These are phyloP conservation scores for Xiphias gladius DNA, from an alignment of 2,113 vertebrate species.

Conservation along the genomic window DNA sequence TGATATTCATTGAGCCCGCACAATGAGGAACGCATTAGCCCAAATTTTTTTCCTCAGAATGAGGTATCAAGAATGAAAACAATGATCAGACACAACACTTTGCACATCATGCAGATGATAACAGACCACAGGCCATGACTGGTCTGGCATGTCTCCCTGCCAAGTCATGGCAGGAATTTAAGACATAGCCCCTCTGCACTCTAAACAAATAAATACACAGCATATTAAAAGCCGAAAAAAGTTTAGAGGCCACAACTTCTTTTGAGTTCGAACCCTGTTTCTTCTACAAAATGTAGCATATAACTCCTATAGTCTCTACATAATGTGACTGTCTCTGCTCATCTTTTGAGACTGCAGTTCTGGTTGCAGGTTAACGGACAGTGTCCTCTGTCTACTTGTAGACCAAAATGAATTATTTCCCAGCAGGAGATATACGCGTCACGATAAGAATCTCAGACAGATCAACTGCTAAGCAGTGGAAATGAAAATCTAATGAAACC, in stretches of 20 bases:
- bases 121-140: neutral
- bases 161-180: too few species aligned
- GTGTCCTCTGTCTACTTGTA: conserved; percentile 26
- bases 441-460: conserved; percentile 37
- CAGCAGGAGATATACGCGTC: conserved; percentile 11
- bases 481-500: conserved; percentile 40
- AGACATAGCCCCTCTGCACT: too few species aligned
- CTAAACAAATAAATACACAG: neutral
- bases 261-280: neutral
- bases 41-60: too few species aligned
- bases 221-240: neutral
- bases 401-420: conserved; percentile 44
- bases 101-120: neutral
- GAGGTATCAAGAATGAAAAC: neutral
- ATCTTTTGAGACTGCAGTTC: conserved; percentile 19
- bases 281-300: neutral
- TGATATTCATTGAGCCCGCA: too few species aligned
- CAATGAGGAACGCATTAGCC: too few species aligned
- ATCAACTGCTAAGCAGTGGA: conserved; percentile 34
- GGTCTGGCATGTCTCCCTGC: neutral
- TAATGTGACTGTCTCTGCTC: conserved; percentile 2
- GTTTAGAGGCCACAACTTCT: neutral
- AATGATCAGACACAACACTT: neutral
- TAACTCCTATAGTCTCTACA: neutral
- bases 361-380: conserved; percentile 36